Evolutionary conservation across 2,888 invertebrate species (phyloP), one percentile per base, ranked within the genome.

Genomic region (Pantelozetes paolii): DNA sequence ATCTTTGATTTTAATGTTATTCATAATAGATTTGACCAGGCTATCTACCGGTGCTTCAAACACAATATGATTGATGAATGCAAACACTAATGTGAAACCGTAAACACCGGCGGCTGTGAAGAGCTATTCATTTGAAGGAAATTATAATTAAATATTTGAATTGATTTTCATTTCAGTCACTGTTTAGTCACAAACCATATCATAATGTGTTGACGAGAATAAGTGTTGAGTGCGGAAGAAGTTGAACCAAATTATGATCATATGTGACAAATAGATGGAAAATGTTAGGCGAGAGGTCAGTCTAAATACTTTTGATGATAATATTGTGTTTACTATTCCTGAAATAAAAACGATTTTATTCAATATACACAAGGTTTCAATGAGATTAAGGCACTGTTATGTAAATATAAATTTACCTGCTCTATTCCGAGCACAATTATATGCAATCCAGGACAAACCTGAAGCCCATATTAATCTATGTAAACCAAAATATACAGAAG

Each of bases 221-320:
- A 59, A 59, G 15, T 59, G 59, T 59, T 59, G 28, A 8, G 59
- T 59, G 8, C 59, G 59, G 15, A 59, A 59, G 23, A 30, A 30
- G 30, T 59, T 59, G 32, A 26, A 59, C 59, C 59, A 59, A 30
- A 59, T 59, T 6, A 59, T 59, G 18, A 59, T 28, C 59, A 59
- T 59, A 59, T 59, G 59, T 30, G 59, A 59, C 28, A 59, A 9
- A 59, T 59, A 59, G 28, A 59, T 30, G 2, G 59, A 59, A 30
- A 59, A 59, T 30, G 59, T 30, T 13, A 59, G 59, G 15, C 59
- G 59, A 59, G 59, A 59, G 28, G 30, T 30, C n/a, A 59, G 18
- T 15, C 13, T 26, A 30, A 59, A 59, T 59, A 59, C 26, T 5
- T 59, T 59, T 8, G 59, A 59, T 18, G 59, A 59, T 18, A 59